These are phyloP conservation scores for Nerophis lumbriciformis DNA, from an alignment of 2,113 vertebrate genomes.

Conservation along the genomic window DNA sequence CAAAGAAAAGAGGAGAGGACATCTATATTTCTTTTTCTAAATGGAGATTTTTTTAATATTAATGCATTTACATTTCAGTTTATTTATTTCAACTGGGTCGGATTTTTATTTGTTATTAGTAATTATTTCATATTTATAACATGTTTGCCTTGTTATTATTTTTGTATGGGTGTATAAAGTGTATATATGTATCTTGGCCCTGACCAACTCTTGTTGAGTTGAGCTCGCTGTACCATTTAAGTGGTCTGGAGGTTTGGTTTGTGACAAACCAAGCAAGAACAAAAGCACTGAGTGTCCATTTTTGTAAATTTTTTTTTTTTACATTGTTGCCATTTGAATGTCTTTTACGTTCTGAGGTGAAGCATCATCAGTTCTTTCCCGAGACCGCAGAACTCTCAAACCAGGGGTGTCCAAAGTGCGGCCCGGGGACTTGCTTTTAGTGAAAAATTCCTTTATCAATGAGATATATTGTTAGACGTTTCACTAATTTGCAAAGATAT, in stretches of 20 bases:
- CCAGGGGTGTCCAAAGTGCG: too few species aligned
- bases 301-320: constrained; percentile 25
- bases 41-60: constrained; percentile 64
- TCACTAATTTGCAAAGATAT: too few species aligned
- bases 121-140: constrained; percentile 74
- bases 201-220: constrained; percentile 60
- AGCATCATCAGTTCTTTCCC: constrained; percentile 35
- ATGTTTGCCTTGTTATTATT: constrained; percentile 64
- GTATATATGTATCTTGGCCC: constrained; percentile 61
- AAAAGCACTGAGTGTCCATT: constrained; percentile 75
- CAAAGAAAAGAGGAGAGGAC: constrained; percentile 66
- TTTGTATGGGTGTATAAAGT: constrained; percentile 59
- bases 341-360: constrained; percentile 24
- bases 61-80: constrained; percentile 67
- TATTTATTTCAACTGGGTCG: constrained; percentile 75
- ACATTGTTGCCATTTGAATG: constrained; percentile 27
- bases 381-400: constrained; percentile 48
- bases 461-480: too few species aligned
- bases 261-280: constrained; percentile 51
- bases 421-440: too few species aligned
- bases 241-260: constrained; percentile 56
- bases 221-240: constrained; percentile 51
- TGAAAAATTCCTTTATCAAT: too few species aligned
- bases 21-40: constrained; percentile 67
- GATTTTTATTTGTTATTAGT: constrained; percentile 61